These are phyloP conservation scores for Macrostomum lignano DNA, from an alignment of 1,140 invertebrate species.

Conservation along the genomic window DNA sequence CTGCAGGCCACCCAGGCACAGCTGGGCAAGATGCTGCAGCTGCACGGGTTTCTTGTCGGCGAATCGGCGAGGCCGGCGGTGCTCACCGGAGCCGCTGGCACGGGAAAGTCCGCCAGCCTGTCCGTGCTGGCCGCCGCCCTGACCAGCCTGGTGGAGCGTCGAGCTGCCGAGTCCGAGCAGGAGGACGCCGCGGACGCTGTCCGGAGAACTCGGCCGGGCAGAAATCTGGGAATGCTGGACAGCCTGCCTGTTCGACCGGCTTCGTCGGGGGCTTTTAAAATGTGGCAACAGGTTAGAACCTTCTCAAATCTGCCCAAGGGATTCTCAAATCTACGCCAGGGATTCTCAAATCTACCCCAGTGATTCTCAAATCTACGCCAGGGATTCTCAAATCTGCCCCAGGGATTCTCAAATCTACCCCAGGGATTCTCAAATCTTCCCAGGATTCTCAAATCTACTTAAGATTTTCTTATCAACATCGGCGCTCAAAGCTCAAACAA, in stretches of 20 bases:
- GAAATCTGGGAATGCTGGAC: background rate
- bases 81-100: slow-evolving; percentile 14
- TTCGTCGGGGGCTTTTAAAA: too few species aligned
- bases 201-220: background rate
- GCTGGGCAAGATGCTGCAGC: slow-evolving; percentile 17
- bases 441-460: too few species aligned
- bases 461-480: too few species aligned
- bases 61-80: slow-evolving; percentile 15
- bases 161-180: background rate
- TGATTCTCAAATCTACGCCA: too few species aligned
- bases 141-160: slow-evolving; percentile 11
- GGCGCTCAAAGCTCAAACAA: too few species aligned
- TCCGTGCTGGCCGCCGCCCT: slow-evolving; percentile 14
- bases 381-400: too few species aligned
- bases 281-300: too few species aligned
- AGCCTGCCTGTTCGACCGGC: slow-evolving; percentile 6
- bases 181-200: background rate
- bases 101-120: slow-evolving; percentile 18
- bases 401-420: too few species aligned
- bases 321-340: too few species aligned
- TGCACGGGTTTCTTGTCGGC: slow-evolving; percentile 15
- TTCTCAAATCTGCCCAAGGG: too few species aligned
- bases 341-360: too few species aligned
- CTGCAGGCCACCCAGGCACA: slow-evolving; percentile 11
- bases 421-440: too few species aligned